Evolutionary conservation across 2,888 invertebrate genomes (phyloP).

Genomic region (Euproctis similis): DNA sequence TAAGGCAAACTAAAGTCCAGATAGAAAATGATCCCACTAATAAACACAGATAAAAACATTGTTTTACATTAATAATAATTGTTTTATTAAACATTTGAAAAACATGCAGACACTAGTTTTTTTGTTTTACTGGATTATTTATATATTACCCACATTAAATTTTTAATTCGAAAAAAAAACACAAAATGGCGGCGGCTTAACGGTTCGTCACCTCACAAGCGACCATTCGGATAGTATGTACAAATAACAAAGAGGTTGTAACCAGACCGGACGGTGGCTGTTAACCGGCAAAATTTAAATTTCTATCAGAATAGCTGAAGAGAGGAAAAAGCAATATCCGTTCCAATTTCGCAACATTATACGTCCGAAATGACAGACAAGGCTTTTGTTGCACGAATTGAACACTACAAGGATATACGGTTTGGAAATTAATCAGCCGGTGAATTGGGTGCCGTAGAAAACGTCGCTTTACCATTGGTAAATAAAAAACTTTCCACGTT

Average conservation of each 20-base stretch:
- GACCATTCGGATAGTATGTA: conserved; percentile 36
- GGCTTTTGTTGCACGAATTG: conserved; percentile 60
- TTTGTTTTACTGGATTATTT: no score
- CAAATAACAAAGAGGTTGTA: conserved; percentile 52
- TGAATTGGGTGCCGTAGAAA: conserved; percentile 17
- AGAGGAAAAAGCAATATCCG: conserved; percentile 73
- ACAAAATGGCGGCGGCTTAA: conserved; percentile 27
- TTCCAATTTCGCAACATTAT: conserved; percentile 68
- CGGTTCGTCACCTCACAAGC: conserved; percentile 27
- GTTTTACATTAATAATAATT: no score
- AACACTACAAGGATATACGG: conserved; percentile 31
- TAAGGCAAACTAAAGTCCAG: no score
- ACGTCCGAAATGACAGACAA: conserved; percentile 52
- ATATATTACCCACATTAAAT: no score
- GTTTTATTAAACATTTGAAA: no score
- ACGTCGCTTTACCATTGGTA: no score
- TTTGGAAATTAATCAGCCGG: conserved; percentile 21
- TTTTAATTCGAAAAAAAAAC: conserved; percentile 24
- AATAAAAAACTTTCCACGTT: no score
- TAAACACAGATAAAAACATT: no score
- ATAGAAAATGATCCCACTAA: no score
- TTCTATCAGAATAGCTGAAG: conserved; percentile 63
- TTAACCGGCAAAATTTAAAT: conserved; percentile 74
- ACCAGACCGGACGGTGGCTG: conserved; percentile 63
- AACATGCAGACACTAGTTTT: no score